Base-by-base conservation (phyloP, 2,888 invertebrate genomes). In the Heliconius aoede region DNA sequence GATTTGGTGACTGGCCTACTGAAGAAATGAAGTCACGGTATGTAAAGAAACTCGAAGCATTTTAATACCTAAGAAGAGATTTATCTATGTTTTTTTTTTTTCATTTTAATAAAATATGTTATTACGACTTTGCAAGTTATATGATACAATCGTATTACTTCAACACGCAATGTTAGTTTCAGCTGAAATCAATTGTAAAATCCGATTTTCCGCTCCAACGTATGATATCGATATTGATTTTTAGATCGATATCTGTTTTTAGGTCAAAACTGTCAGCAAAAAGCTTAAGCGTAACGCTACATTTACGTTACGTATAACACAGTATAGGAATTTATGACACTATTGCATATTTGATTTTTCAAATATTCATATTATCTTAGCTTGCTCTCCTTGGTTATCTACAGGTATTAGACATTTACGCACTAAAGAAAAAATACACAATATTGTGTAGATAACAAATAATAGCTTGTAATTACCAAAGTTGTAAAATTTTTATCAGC, bases 1-100 rank as follows among this genome's bases (percentile, higher is more conserved):
- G 97, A 13, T 96, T 95, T 80, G 95, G 95, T 8, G 96, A 96
- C 81, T 97, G 97, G 96, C 97, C 97, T 3, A 97, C 97, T 0
- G 96, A 96, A 81, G 97, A 97, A 89, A 97, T 97, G 97, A 96
- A 96, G 83, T 96, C 95, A 84, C 95, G 97, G 97, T 96, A 87
- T 87, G 84, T 71, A 26, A 68, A 32, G 15, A 7, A 60, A 51
- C 4, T 36, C 11, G 18, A 11, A 24, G 13, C 3, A 13, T 4
- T 26, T 5, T 21, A 46, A 46, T 46, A 21, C 21, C 7, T 8
- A 46, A 46, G 7, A 3, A 46, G 2, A 55, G 9, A n/a, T 21
- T n/a, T 51, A 55, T 55, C 3, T n/a, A 55, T 24, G 5, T 32
- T 9, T 15, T 51, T 13, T 21, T 2, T 64, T 32, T 36, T 32